Base-by-base conservation (phyloP, 2,888 invertebrate genomes). In the Alentia gelatinosa region DNA sequence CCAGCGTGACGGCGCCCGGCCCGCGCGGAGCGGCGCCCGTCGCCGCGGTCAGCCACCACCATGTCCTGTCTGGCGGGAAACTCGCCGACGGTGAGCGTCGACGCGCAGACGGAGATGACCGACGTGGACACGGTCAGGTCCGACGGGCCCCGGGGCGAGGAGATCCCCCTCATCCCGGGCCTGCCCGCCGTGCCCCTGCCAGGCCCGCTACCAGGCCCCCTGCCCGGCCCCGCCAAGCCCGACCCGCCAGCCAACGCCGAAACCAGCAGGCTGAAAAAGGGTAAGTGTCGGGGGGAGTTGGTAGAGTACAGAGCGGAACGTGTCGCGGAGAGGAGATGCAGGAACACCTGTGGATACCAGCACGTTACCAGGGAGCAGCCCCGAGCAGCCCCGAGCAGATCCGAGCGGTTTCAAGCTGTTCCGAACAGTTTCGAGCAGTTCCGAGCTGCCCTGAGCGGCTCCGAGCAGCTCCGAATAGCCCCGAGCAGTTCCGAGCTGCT, bases 91-190 rank as follows among this genome's bases (percentile, higher is more conserved):
- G 68, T 68, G 30, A 68, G 68, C 30, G 26, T 68, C 3, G 68
- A 68, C 68, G 68, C 68, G 30, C 68, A 68, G 68, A 68, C 68
- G 30, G 68, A 68, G 33, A 68, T 68, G 68, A 68, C 68, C n/a
- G 68, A 68, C 68, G 12, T 68, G 68, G 33, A 56, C 56, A 56
- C 56, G 9, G 12, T 56, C 56, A 56, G n/a, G 56, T n/a, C 56
- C 23, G 56, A 56, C 56, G 56, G 3, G 56, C 23, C 3, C 47
- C 7, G 19, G 5, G 1, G 23, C 23, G 56, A 56, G 9, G 56
- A n/a, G 9, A 3, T 19, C 19, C 56, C 56, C 7, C 47, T 12
- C 9, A 15, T 42, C 9, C 47, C 47, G 56, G 9, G 12, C 3
- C 23, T n/a, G 56, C 9, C 19, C 5, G n/a, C 3, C 23, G 56